Base-by-base conservation (phyloP, 2,888 invertebrate genomes). In the Apotomis capreana region DNA sequence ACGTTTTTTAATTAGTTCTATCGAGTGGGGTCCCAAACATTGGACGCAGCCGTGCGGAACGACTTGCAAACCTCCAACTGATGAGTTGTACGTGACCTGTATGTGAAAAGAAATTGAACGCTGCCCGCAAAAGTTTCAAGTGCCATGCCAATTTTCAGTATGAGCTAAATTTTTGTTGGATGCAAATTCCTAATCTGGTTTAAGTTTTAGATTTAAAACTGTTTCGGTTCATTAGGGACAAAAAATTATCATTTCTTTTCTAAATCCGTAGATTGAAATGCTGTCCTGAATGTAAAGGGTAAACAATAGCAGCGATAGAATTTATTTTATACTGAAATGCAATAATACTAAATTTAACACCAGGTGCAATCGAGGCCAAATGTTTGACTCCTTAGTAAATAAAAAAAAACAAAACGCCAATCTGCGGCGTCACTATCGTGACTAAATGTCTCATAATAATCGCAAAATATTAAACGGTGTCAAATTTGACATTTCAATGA, bases 1-100 rank as follows among this genome's bases (percentile, higher is more conserved):
- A 67, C 55, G 58, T 63, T 68, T 68, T 72, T 72, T 72, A 72
- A 72, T 72, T 68, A 68, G 72, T 58, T 71, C 40, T 55, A 57
- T 58, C 44, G 57, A 68, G 52, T 54, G 46, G 58, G 62, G 67
- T 55, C 51, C 52, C 52, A 59, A 72, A 72, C 63, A 59, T 68
- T 68, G 62, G 58, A 57, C 62, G 68, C 72, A 68, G 68, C 58
- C 71, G 68, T 68, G 68, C 68, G 13, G 44, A 61, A 68, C 51
- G 68, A 58, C 61, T 62, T 58, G 68, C 72, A 68, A 63, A 72
- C 62, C 72, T 68, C 44, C 57, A 68, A 71, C 71, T 68, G 68
- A 68, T 71, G 71, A 71, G 68, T 61, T 58, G 52, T 59, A 72
- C 72, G 72, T 72, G 72, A 58, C 37, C 62, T 55, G 62, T 58